phyloP scores from a whole-genome alignment of 2,113 vertebrate genomes.

The Laterallus jamaicensis region DNA sequence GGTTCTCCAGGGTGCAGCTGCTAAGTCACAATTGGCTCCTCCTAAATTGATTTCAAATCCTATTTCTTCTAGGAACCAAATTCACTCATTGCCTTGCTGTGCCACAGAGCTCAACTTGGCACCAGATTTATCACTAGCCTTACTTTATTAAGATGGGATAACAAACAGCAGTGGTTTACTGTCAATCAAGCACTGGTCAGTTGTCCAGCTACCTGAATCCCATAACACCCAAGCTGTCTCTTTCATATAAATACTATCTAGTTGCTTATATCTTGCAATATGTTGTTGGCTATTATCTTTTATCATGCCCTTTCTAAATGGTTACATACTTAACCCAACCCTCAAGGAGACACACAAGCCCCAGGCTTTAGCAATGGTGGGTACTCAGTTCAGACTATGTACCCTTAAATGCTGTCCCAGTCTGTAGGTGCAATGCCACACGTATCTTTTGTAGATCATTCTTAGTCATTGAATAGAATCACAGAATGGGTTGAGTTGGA shows the following conservation, averaged over 20 bases:
- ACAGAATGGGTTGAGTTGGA: too few relatives aligned
- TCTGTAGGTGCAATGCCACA: too few relatives aligned
- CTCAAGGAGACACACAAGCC: not conserved
- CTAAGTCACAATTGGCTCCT: not conserved
- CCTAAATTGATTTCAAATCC: constrained; percentile 35
- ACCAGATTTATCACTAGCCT: not conserved
- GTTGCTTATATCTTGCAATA: not conserved
- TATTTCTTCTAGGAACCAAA: not conserved
- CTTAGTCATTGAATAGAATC: too few relatives aligned
- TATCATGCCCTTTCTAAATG: not conserved
- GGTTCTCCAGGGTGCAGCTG: not conserved
- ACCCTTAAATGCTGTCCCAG: not conserved
- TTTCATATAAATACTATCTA: not conserved
- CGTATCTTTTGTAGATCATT: too few relatives aligned
- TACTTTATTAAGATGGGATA: not conserved
- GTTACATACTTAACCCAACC: not conserved
- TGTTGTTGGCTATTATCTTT: not conserved
- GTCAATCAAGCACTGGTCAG: not conserved
- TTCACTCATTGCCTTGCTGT: not conserved
- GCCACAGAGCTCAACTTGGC: not conserved
- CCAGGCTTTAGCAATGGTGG: not conserved
- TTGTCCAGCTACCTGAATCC: not conserved
- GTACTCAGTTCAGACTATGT: not conserved
- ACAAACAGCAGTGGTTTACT: not conserved
- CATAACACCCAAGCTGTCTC: not conserved